Evolutionary conservation across 2,888 invertebrate species (phyloP), one percentile per base, ranked within the genome.

Genomic region (Eremobia ochroleuca): DNA sequence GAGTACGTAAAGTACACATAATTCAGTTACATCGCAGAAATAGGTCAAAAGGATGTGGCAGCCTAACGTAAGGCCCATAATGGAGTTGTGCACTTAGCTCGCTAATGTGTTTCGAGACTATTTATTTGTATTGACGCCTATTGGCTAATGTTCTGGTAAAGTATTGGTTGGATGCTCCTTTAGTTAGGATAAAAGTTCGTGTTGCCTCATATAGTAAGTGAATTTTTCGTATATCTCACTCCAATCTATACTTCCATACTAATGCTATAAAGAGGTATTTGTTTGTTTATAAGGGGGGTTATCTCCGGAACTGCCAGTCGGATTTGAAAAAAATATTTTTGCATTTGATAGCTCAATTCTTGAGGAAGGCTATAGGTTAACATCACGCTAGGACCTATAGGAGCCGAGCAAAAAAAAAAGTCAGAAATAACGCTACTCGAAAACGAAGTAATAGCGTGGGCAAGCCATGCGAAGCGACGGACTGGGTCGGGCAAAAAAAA

Each of bases 11-110:
- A 86, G 77, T 85, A 80, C 77, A 85, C 80, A 79, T 88, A 88
- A 90, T 87, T 87, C 82, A 84, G 84, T 90, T 88, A 90, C 74
- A 71, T 70, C 77, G 64, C 81, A 89, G 83, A 88, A 83, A 87
- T 82, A 87, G 87, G 85, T 89, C 81, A 87, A 80, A 85, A 79
- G 77, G 81, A 87, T 83, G 73, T 81, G 85, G 82, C 89, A 87
- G 70, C 52, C 73, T 73, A 82, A 82, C 65, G 72, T 82, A 72
- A 85, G 72, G 69, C 46, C 61, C 69, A 71, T 85, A 88, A 88
- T 87, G 85, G 77, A 78, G 82, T 85, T 87, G 79, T 87, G 89
- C 87, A 89, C 87, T 88, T 85, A 80, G 73, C 64, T 21, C 72
- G 68, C 76, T 85, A 87, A 88, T 87, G 89, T 78, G 79, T 76